Percentiles rank a stretch among this genome's conserved stretches.
These are phyloP conservation scores for Pentalonia nigronervosa DNA, from an alignment of 1,140 invertebrate genomes.

Conservation along the genomic window DNA sequence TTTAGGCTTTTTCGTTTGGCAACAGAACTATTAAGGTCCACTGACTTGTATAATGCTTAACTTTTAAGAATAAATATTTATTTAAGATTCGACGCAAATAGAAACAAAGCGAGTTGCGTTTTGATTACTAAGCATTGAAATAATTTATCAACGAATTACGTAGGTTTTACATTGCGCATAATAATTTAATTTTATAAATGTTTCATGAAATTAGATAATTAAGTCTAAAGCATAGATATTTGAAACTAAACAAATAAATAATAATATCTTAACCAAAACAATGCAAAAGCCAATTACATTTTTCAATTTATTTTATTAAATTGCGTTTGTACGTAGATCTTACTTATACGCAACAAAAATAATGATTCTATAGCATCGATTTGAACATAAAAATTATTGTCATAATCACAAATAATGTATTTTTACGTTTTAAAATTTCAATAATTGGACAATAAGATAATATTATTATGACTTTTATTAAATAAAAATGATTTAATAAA, in stretches of 20 bases:
- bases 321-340: no score
- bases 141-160: background rate
- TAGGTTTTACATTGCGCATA: background rate
- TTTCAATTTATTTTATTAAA: no score
- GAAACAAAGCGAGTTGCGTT: background rate
- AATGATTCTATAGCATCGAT: no score
- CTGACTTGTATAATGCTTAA: background rate
- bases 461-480: no score
- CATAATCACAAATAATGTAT: no score
- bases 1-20: background rate
- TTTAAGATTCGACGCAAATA: background rate
- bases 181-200: slow-evolving; percentile 30
- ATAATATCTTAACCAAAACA: no score
- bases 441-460: no score
- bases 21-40: background rate
- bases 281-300: no score
- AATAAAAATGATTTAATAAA: no score
- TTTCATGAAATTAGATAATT: background rate
- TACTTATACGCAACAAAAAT: no score
- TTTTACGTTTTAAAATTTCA: no score
- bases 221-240: background rate
- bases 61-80: slow-evolving; percentile 5
- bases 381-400: no score
- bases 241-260: background rate
- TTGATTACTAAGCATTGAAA: background rate